Conservation (phyloP, 2,113 vertebrate genomes). For the Phylloscopus whistleri region DNA sequence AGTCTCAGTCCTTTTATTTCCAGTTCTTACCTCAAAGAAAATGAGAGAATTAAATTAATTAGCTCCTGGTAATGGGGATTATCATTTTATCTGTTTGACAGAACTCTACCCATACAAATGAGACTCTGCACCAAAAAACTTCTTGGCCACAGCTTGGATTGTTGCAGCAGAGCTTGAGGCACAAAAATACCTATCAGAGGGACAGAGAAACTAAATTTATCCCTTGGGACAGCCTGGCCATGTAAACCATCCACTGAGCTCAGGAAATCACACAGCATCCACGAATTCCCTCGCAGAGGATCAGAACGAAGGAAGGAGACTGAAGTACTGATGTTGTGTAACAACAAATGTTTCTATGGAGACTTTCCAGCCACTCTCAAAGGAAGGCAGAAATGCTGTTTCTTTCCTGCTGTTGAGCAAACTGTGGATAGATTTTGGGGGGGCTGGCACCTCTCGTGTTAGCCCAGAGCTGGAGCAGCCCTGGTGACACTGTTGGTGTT, state of each 20-base stretch:
- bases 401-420: neutral
- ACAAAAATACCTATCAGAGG: neutral
- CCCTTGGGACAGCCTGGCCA: neutral
- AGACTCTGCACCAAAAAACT: neutral
- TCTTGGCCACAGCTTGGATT: neutral
- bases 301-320: neutral
- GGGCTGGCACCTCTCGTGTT: neutral
- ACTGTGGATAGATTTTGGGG: neutral
- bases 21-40: slow-evolving; percentile 9
- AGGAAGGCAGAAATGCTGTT: neutral
- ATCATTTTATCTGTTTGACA: neutral
- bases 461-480: neutral
- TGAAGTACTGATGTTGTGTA: neutral
- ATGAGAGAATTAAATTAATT: slow-evolving; percentile 17
- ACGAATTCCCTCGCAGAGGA: neutral
- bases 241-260: neutral
- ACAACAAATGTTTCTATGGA: slow-evolving; percentile 38
- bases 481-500: neutral
- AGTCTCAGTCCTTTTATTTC: slow-evolving; percentile 21
- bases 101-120: neutral
- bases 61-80: slow-evolving; percentile 4
- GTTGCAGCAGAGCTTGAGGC: slow-evolving; percentile 4
- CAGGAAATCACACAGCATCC: neutral
- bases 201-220: neutral
- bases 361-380: neutral